A percentile compares a stretch with the other conserved stretches of the same genome.
These are phyloP conservation scores for Styela plicata DNA, from an alignment of 23 tunicate species.

Conservation along the genomic window DNA sequence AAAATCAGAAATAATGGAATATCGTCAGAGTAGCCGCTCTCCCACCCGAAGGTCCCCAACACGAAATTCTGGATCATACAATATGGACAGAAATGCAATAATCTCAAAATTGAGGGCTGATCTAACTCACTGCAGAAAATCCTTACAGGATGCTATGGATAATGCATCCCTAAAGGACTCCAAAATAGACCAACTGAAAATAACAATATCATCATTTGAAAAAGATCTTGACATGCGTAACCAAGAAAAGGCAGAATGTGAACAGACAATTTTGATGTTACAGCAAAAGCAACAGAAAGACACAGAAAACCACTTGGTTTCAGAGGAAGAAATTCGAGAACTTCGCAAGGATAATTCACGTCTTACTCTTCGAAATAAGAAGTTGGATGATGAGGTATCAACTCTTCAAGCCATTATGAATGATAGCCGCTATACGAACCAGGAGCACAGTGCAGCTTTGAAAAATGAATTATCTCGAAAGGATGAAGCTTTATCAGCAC, in stretches of 20 bases:
- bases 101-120: slow-evolving; percentile 12
- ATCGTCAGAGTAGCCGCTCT: background rate
- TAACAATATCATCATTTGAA: slow-evolving; percentile 35
- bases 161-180: slow-evolving; percentile 25
- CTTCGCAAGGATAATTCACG: slow-evolving; percentile 52
- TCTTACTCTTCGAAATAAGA: background rate
- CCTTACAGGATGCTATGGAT: slow-evolving; percentile 17
- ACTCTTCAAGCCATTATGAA: slow-evolving; percentile 14
- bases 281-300: slow-evolving; percentile 49
- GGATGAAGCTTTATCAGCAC: background rate
- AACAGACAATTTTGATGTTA: slow-evolving; percentile 44
- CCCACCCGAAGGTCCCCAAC: slow-evolving; percentile 13
- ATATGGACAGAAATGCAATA: slow-evolving; percentile 21
- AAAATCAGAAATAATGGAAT: no score
- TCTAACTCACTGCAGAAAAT: slow-evolving; percentile 21
- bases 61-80: slow-evolving; percentile 9
- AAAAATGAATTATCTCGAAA: slow-evolving; percentile 24
- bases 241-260: slow-evolving; percentile 4
- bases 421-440: slow-evolving; percentile 14
- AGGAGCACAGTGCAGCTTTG: slow-evolving; percentile 19
- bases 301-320: slow-evolving; percentile 37
- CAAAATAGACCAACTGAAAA: slow-evolving; percentile 40
- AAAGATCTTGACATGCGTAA: slow-evolving; percentile 32
- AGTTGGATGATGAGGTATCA: slow-evolving; percentile 4
- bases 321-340: slow-evolving; percentile 74